phyloP scores from a whole-genome alignment of 2,113 vertebrate species.

The Heterotis niloticus region DNA sequence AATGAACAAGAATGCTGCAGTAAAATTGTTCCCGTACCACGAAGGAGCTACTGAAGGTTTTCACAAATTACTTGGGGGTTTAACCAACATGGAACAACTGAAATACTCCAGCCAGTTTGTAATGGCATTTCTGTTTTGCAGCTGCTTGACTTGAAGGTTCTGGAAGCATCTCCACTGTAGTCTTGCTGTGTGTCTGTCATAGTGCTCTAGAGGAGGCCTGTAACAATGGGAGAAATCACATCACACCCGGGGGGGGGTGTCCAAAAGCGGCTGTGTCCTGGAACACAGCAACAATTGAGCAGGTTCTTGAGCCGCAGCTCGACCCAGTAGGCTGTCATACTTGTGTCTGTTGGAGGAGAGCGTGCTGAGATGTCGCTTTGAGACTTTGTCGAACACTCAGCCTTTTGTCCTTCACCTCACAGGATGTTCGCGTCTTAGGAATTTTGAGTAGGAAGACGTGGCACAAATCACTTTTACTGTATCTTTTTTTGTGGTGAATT shows the following conservation, averaged over 20 bases:
- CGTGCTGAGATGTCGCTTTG: conserved; percentile 71
- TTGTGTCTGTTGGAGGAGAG: conserved; percentile 61
- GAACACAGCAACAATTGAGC: conserved; percentile 52
- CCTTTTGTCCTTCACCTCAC: conserved; percentile 50
- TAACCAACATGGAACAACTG: too few relatives aligned
- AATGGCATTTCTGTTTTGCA: neutral
- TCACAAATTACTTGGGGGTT: too few relatives aligned
- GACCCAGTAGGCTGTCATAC: conserved; percentile 54
- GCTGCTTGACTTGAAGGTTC: neutral
- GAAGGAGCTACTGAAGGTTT: neutral
- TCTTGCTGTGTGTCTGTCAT: neutral
- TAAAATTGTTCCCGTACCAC: neutral
- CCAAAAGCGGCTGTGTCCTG: conserved; percentile 10
- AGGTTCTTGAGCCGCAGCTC: conserved; percentile 48
- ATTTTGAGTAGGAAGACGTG: conserved; percentile 62
- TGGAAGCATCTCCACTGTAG: neutral
- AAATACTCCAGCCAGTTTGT: neutral
- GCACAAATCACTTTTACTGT: conserved; percentile 53
- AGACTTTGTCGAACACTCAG: conserved; percentile 52
- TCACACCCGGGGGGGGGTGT: conserved; percentile 18
- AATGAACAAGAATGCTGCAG: neutral
- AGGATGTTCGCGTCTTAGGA: conserved; percentile 51
- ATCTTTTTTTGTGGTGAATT: neutral
- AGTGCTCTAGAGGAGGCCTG: neutral
- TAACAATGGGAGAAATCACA: conserved; percentile 29